phyloP scores from a whole-genome alignment of 2,888 invertebrate genomes.

The Cheilosia vulpina region DNA sequence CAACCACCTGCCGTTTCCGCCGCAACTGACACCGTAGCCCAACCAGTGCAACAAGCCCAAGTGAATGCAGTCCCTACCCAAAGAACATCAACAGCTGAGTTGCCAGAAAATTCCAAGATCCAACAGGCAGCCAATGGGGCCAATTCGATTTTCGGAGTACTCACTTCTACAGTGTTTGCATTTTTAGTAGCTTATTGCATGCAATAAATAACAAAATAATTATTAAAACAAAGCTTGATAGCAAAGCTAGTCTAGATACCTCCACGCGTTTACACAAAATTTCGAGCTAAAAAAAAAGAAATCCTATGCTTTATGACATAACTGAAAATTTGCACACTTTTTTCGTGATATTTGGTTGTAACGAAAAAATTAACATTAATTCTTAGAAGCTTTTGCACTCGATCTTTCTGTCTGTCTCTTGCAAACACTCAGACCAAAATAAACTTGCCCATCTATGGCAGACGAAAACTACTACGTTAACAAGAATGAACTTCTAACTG shows the following conservation, averaged over 20 bases:
- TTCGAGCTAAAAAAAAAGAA: background rate
- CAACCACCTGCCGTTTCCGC: slow-evolving; percentile 65
- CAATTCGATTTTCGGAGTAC: slow-evolving; percentile 34
- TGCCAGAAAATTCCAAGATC: slow-evolving; percentile 58
- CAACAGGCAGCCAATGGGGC: slow-evolving; percentile 61
- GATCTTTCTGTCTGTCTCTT: background rate
- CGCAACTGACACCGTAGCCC: slow-evolving; percentile 46
- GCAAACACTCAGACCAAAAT: slow-evolving; percentile 15
- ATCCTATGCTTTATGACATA: slow-evolving; percentile 14
- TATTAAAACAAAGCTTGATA: slow-evolving; percentile 21
- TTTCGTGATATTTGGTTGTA: slow-evolving; percentile 48
- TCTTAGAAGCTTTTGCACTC: slow-evolving; percentile 1
- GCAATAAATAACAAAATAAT: slow-evolving; percentile 28
- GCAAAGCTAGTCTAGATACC: slow-evolving; percentile 61
- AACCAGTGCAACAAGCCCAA: slow-evolving; percentile 56
- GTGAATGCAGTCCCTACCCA: slow-evolving; percentile 55
- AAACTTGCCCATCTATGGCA: background rate
- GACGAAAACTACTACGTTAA: slow-evolving; percentile 21
- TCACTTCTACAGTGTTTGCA: slow-evolving; percentile 62
- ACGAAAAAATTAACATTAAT: background rate
- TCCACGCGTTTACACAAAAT: slow-evolving; percentile 22
- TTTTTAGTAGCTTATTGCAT: slow-evolving; percentile 68
- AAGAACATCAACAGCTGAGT: slow-evolving; percentile 65
- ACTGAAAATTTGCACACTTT: slow-evolving; percentile 13
- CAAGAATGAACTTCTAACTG: slow-evolving; percentile 61